Conservation (phyloP, 1,140 invertebrate species). For the Apolygus lucorum region DNA sequence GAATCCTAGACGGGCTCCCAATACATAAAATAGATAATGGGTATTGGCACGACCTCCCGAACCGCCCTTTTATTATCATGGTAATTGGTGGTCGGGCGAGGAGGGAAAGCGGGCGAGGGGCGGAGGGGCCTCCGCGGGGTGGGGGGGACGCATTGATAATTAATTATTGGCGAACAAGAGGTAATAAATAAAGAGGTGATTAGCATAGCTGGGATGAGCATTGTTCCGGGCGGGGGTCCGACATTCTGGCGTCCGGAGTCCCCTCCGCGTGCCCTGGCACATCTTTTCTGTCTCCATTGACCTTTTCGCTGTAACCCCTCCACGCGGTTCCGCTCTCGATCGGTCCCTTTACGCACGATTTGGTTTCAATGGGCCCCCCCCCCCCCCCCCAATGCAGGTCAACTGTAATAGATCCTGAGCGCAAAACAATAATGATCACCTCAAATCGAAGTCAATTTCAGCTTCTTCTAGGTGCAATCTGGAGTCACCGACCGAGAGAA, state of each 20-base stretch:
- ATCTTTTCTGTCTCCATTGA: background rate
- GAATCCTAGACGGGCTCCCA: too few relatives aligned
- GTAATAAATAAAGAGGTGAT: conserved; percentile 28
- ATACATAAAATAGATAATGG: background rate
- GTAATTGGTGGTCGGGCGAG: conserved; percentile 18
- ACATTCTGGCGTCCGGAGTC: conserved; percentile 18
- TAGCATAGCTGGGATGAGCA: conserved; percentile 27
- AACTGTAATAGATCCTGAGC: too few relatives aligned
- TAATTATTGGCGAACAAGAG: conserved; percentile 30
- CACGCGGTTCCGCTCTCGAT: background rate
- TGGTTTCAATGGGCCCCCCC: background rate
- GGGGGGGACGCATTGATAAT: conserved; percentile 27
- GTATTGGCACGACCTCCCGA: conserved; percentile 23
- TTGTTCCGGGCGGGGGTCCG: conserved; percentile 21
- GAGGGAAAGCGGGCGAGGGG: background rate
- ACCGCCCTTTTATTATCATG: conserved; percentile 25
- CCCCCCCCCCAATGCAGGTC: too few relatives aligned
- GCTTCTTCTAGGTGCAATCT: too few relatives aligned
- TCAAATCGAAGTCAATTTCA: too few relatives aligned
- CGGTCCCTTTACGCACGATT: background rate
- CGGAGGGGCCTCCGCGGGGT: background rate
- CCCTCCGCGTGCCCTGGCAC: too few relatives aligned
- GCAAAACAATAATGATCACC: too few relatives aligned
- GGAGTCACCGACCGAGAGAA: too few relatives aligned
- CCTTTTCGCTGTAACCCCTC: background rate